A percentile compares a stretch with the other conserved stretches of the same genome.
phyloP scores from a whole-genome alignment of 1,140 invertebrate species.

The Ridgeia piscesae region DNA sequence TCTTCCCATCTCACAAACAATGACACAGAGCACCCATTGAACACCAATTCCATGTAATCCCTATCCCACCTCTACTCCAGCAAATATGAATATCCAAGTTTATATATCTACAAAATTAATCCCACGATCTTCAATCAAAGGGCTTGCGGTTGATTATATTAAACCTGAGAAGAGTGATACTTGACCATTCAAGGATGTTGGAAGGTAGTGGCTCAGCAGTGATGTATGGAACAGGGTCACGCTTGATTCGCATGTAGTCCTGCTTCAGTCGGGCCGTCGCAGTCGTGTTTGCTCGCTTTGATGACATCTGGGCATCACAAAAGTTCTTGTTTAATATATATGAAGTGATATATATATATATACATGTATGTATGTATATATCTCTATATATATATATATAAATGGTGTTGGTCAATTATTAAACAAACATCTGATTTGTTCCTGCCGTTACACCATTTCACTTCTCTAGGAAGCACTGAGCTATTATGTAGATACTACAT shows the following conservation, averaged over 20 bases:
- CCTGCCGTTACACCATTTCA: too few species aligned
- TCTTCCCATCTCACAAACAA: too few species aligned
- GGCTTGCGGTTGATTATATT: neutral
- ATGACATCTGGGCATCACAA: constrained; percentile 29
- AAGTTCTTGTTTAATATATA: too few species aligned
- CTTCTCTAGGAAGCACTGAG: too few species aligned
- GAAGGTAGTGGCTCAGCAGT: constrained; percentile 88
- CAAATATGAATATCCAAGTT: neutral
- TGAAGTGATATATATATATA: neutral
- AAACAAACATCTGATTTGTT: neutral
- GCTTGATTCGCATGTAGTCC: constrained; percentile 91
- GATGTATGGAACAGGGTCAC: constrained; percentile 94
- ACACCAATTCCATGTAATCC: too few species aligned
- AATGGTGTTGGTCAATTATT: neutral
- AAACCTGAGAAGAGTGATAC: neutral
- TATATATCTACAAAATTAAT: neutral
- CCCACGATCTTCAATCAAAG: neutral
- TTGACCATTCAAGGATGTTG: constrained; percentile 93
- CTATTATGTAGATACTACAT: too few species aligned
- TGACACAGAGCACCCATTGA: too few species aligned
- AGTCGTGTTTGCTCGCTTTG: constrained; percentile 53
- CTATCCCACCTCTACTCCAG: neutral
- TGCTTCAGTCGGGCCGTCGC: constrained; percentile 89
- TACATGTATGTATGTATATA: neutral
- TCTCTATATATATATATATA: neutral